A percentile compares a stretch with the other conserved stretches of the same genome.
phyloP scores from a whole-genome alignment of 1,140 invertebrate genomes.

The Danaus plexippus region DNA sequence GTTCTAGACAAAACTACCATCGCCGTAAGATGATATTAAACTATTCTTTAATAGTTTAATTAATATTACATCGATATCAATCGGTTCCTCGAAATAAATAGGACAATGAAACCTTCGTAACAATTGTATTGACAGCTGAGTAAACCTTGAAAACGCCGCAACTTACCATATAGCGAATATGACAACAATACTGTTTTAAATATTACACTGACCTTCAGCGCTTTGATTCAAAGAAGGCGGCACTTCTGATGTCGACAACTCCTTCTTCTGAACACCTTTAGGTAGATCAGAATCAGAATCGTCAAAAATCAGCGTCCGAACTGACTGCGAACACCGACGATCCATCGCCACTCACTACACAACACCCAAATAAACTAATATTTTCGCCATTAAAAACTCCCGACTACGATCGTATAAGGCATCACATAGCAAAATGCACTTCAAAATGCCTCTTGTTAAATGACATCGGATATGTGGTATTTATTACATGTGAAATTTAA shows the following conservation, averaged over 20 bases:
- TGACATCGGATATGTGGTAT: conserved; percentile 14
- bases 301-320: conserved; percentile 67
- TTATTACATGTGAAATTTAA: conserved; percentile 24
- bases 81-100: too few relatives aligned
- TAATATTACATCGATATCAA: too few relatives aligned
- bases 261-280: conserved; percentile 57
- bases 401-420: conserved; percentile 10
- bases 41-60: too few relatives aligned
- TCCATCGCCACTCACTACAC: conserved; percentile 63
- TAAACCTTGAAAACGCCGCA: conserved; percentile 55
- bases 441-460: conserved; percentile 6
- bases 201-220: conserved; percentile 51
- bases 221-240: conserved; percentile 57
- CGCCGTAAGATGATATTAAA: too few relatives aligned
- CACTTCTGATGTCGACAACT: conserved; percentile 42
- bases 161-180: conserved; percentile 19
- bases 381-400: conserved; percentile 54
- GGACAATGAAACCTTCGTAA: conserved; percentile 13
- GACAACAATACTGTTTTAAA: conserved; percentile 25
- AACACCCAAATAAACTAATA: conserved; percentile 53
- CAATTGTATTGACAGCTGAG: conserved; percentile 48
- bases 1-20: too few relatives aligned
- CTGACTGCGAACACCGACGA: conserved; percentile 68
- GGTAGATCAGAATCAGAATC: conserved; percentile 62
- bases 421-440: conserved; percentile 16